These are phyloP conservation scores for Cyaniris semiargus DNA, from an alignment of 2,888 invertebrate genomes.

Conservation along the genomic window DNA sequence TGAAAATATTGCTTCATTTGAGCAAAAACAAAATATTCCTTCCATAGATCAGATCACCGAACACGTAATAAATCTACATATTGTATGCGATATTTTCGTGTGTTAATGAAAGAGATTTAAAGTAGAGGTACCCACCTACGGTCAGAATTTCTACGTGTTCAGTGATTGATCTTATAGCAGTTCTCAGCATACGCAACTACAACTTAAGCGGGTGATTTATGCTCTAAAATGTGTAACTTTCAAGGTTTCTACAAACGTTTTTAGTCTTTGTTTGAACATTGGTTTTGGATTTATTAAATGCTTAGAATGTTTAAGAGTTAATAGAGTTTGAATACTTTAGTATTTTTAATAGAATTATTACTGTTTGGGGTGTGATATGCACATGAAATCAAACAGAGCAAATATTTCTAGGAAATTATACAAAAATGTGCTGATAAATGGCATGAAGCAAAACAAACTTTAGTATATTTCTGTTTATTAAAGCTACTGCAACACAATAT, in stretches of 20 bases:
- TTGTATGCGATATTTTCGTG: too few species aligned
- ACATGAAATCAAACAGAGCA: background rate
- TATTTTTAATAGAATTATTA: background rate
- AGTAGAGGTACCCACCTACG: too few species aligned
- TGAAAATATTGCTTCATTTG: background rate
- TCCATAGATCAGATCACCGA: background rate
- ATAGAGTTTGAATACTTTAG: too few species aligned
- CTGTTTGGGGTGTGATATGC: background rate
- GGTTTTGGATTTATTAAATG: too few species aligned
- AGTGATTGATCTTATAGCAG: background rate
- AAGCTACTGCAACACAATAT: conserved; percentile 30
- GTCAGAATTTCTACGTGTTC: background rate
- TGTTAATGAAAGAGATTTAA: too few species aligned
- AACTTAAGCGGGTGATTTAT: background rate
- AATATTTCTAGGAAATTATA: background rate
- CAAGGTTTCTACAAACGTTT: background rate
- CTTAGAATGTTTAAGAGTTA: too few species aligned
- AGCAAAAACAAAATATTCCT: background rate
- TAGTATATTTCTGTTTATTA: background rate
- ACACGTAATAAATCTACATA: background rate
- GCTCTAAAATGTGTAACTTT: background rate
- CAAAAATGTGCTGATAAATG: background rate
- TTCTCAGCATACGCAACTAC: background rate
- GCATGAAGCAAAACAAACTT: background rate
- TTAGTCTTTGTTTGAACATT: background rate